These are phyloP conservation scores for Acrocyrtus sp. DNA, from an alignment of 2,888 invertebrate genomes.

Conservation along the genomic window DNA sequence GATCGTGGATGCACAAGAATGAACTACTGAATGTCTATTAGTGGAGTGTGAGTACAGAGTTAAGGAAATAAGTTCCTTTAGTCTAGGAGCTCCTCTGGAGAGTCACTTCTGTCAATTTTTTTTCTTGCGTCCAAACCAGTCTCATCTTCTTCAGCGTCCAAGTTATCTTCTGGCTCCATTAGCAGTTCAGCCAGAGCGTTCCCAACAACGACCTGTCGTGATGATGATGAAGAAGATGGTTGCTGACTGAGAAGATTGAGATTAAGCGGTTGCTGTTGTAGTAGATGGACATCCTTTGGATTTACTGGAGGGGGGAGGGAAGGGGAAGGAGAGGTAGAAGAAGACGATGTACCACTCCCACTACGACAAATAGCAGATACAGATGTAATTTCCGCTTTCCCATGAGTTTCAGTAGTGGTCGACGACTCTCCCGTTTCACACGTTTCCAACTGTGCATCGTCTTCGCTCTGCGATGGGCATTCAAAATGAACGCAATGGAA, in stretches of 20 bases:
- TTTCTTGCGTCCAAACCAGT: too few relatives aligned
- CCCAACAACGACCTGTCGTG: slow-evolving; percentile 14
- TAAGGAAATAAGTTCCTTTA: too few relatives aligned
- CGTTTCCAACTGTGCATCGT: slow-evolving; percentile 18
- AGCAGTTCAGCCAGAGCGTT: slow-evolving; percentile 22
- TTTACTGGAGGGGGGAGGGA: slow-evolving; percentile 28
- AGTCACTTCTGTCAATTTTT: background rate
- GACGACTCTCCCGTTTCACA: slow-evolving; percentile 1
- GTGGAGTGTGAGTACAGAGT: too few relatives aligned
- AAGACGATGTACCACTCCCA: slow-evolving; percentile 18
- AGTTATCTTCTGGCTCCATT: slow-evolving; percentile 25
- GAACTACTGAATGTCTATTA: too few relatives aligned
- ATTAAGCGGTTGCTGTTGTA: slow-evolving; percentile 6
- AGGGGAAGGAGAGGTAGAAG: slow-evolving; percentile 11
- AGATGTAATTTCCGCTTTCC: slow-evolving; percentile 17
- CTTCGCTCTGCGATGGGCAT: slow-evolving; percentile 79
- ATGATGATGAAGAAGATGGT: slow-evolving; percentile 7
- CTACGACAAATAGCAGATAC: slow-evolving; percentile 22
- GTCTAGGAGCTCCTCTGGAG: background rate
- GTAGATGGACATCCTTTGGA: background rate
- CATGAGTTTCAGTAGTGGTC: background rate
- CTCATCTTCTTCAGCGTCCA: slow-evolving; percentile 3
- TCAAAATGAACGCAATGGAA: slow-evolving; percentile 99
- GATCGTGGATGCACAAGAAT: too few relatives aligned
- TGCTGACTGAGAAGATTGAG: slow-evolving; percentile 3